phyloP scores from a whole-genome alignment of 2,797 vertebrate species.

The Girardinus metallicus region DNA sequence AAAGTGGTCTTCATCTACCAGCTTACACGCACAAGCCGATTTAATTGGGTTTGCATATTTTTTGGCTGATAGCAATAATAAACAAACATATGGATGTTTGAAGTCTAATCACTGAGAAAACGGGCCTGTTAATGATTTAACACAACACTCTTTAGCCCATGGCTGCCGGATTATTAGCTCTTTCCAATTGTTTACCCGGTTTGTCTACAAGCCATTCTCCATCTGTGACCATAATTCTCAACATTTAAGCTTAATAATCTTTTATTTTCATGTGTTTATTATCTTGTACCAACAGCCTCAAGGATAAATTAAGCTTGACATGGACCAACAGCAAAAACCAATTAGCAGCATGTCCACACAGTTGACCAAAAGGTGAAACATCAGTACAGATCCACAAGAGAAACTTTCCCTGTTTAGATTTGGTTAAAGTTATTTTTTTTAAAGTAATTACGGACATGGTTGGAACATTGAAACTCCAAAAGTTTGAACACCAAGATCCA shows the following conservation, averaged over 20 bases:
- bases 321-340: conserved; percentile 58
- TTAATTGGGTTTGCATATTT: conserved; percentile 46
- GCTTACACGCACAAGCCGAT: conserved; percentile 43
- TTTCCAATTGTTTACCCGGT: conserved; percentile 59
- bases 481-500: neutral
- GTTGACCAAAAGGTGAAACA: conserved; percentile 27
- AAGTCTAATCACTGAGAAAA: conserved; percentile 70
- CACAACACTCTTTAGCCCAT: conserved; percentile 50
- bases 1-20: conserved; percentile 60
- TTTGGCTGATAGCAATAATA: conserved; percentile 61
- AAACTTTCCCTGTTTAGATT: conserved; percentile 24
- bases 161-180: conserved; percentile 60
- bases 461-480: neutral
- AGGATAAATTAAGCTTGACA: conserved; percentile 54
- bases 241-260: conserved; percentile 61
- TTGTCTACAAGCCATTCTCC: conserved; percentile 56
- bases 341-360: conserved; percentile 52
- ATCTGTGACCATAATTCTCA: conserved; percentile 54
- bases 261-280: conserved; percentile 65
- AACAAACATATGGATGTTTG: conserved; percentile 71
- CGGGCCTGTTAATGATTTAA: conserved; percentile 62
- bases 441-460: neutral
- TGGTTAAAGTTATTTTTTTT: conserved; percentile 27
- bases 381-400: conserved; percentile 21
- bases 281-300: conserved; percentile 65